A percentile compares a stretch with the other conserved stretches of the same genome.
phyloP scores from a whole-genome alignment of 2,113 vertebrate genomes.

The Paralichthys olivaceus region DNA sequence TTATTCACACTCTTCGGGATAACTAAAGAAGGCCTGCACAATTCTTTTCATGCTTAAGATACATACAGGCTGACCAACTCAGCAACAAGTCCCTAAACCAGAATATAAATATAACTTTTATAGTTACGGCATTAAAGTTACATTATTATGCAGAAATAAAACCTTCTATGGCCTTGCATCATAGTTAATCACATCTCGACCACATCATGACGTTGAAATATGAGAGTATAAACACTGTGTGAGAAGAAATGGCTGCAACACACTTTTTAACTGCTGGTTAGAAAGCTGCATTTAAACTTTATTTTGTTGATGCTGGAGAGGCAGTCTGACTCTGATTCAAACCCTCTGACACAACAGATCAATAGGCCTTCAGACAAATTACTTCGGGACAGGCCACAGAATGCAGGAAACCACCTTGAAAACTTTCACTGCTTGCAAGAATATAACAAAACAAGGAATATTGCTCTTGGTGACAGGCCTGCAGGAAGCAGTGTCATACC shows the following conservation, averaged over 20 bases:
- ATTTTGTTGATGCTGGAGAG: not conserved
- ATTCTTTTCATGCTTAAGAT: too few relatives aligned
- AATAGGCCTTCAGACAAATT: slow-evolving; percentile 10
- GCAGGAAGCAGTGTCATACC: not conserved
- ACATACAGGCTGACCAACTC: too few relatives aligned
- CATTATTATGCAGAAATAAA: not conserved
- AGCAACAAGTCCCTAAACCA: too few relatives aligned
- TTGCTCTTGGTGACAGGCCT: not conserved
- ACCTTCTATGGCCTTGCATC: not conserved
- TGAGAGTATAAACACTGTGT: not conserved
- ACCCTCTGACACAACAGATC: slow-evolving; percentile 1
- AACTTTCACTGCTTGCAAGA: not conserved
- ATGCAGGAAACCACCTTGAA: slow-evolving; percentile 7
- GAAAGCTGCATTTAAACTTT: not conserved
- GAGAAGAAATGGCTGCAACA: not conserved
- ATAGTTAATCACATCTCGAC: not conserved
- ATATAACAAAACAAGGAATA: too few relatives aligned
- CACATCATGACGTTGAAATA: not conserved
- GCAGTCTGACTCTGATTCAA: slow-evolving; percentile 1
- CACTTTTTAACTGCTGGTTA: not conserved
- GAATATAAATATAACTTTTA: too few relatives aligned
- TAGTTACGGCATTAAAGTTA: not conserved
- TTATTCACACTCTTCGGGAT: too few relatives aligned
- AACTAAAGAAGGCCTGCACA: too few relatives aligned
- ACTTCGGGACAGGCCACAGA: not conserved